Evolutionary conservation across 2,888 invertebrate genomes (phyloP).

Genomic region (Agrotis puta): DNA sequence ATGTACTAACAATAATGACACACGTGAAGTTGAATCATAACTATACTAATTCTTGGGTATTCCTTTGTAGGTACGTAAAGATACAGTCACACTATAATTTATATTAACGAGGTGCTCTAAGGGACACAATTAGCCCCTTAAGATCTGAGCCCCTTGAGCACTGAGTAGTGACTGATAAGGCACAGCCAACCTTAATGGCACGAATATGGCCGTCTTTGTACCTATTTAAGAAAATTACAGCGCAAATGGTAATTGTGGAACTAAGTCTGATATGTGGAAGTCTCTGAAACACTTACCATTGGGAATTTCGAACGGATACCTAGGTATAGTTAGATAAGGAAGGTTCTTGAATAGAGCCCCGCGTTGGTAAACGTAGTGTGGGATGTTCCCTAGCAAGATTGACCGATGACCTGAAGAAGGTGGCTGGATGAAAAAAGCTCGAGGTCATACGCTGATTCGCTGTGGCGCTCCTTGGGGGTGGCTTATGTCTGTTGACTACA

Average conservation of each 20-base stretch:
- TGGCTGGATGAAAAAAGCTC: too few species aligned
- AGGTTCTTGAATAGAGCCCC: too few species aligned
- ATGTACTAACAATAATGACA: too few species aligned
- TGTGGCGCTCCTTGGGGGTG: too few species aligned
- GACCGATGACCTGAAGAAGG: too few species aligned
- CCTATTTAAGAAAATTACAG: constrained; percentile 63
- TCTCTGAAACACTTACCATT: neutral
- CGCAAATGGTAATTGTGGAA: constrained; percentile 46
- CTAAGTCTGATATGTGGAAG: constrained; percentile 17
- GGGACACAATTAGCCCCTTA: constrained; percentile 72
- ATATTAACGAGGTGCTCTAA: constrained; percentile 70
- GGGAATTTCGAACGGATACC: too few species aligned
- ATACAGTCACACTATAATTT: constrained; percentile 64
- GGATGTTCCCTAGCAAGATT: too few species aligned
- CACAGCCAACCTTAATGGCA: constrained; percentile 65
- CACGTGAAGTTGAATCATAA: neutral
- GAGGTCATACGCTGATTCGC: too few species aligned
- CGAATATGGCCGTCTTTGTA: constrained; percentile 56
- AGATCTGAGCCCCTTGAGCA: constrained; percentile 64
- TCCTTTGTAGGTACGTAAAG: constrained; percentile 9
- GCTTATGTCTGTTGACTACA: too few species aligned
- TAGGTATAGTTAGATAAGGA: too few species aligned
- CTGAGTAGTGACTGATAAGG: constrained; percentile 65
- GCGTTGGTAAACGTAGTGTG: too few species aligned
- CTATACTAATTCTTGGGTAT: constrained; percentile 24